Percentiles rank a stretch among this genome's conserved stretches.
phyloP scores from a whole-genome alignment of 2,113 vertebrate genomes.

The Zeus faber region DNA sequence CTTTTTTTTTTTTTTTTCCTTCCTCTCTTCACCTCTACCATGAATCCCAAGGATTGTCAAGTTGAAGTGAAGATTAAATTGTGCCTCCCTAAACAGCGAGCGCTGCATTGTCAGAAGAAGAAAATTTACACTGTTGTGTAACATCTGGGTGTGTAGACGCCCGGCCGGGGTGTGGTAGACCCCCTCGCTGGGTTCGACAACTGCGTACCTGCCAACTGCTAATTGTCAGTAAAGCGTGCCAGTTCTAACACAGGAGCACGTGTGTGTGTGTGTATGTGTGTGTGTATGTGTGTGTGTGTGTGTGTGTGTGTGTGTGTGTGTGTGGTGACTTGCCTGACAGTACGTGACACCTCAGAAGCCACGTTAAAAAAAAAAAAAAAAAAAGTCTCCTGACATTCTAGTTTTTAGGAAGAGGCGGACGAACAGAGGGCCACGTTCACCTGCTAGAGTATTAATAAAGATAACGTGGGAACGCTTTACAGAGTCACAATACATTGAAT shows the following conservation, averaged over 20 bases:
- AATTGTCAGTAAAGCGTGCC: constrained; percentile 41
- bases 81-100: constrained; percentile 56
- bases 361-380: too few species aligned
- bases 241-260: constrained; percentile 25
- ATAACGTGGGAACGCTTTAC: constrained; percentile 19
- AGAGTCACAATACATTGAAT: constrained; percentile 24
- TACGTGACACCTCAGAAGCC: too few species aligned
- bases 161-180: too few species aligned
- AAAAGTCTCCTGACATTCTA: too few species aligned
- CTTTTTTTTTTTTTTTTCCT: too few species aligned
- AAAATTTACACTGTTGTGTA: constrained; percentile 20
- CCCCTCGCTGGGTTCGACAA: constrained; percentile 19
- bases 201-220: constrained; percentile 29
- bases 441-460: constrained; percentile 31
- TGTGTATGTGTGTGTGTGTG: constrained; percentile 22
- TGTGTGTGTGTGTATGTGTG: constrained; percentile 16
- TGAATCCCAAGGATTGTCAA: constrained; percentile 49
- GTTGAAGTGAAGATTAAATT: constrained; percentile 72
- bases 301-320: not conserved
- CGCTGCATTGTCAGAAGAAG: constrained; percentile 21
- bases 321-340: too few species aligned
- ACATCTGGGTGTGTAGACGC: constrained; percentile 6
- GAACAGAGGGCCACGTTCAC: constrained; percentile 30
- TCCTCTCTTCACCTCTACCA: not conserved
- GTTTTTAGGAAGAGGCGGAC: too few species aligned